phyloP scores from a whole-genome alignment of 2,888 invertebrate genomes.

The Acleris literana region DNA sequence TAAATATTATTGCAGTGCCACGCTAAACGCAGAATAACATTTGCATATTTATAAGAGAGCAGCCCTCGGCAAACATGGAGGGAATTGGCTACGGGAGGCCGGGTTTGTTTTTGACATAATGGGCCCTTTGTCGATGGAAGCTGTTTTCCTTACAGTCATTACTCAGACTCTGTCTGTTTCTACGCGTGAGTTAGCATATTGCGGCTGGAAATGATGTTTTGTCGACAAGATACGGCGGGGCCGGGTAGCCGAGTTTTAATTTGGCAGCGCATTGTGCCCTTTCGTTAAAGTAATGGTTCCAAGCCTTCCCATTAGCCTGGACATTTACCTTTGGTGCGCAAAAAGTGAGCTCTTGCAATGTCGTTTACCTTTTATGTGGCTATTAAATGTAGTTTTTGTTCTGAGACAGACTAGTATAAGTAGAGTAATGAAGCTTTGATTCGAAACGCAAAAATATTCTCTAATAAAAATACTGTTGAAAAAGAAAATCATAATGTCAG shows the following conservation, averaged over 20 bases:
- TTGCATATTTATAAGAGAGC: constrained; percentile 81
- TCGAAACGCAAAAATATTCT: no score
- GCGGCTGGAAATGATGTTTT: constrained; percentile 42
- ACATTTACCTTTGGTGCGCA: constrained; percentile 14
- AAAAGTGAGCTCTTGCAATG: constrained; percentile 13
- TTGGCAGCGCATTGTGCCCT: constrained; percentile 26
- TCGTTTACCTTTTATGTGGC: constrained; percentile 11
- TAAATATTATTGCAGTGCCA: constrained; percentile 78
- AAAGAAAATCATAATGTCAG: constrained; percentile 48
- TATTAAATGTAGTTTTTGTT: constrained; percentile 29
- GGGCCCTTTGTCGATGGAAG: constrained; percentile 67
- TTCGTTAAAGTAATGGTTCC: constrained; percentile 23
- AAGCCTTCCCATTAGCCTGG: constrained; percentile 24
- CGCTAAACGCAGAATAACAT: constrained; percentile 77
- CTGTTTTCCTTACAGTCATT: constrained; percentile 61
- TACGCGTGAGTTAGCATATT: constrained; percentile 62
- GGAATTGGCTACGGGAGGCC: constrained; percentile 63
- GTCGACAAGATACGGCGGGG: constrained; percentile 33
- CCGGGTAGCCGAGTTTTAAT: constrained; percentile 32
- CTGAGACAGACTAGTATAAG: no score
- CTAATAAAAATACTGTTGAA: neutral
- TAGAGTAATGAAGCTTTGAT: no score
- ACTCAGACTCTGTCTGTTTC: constrained; percentile 50
- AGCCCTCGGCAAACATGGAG: constrained; percentile 76
- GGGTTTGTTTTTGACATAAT: constrained; percentile 78